phyloP scores from a whole-genome alignment of 2,888 invertebrate genomes.

The Cactoblastis cactorum region DNA sequence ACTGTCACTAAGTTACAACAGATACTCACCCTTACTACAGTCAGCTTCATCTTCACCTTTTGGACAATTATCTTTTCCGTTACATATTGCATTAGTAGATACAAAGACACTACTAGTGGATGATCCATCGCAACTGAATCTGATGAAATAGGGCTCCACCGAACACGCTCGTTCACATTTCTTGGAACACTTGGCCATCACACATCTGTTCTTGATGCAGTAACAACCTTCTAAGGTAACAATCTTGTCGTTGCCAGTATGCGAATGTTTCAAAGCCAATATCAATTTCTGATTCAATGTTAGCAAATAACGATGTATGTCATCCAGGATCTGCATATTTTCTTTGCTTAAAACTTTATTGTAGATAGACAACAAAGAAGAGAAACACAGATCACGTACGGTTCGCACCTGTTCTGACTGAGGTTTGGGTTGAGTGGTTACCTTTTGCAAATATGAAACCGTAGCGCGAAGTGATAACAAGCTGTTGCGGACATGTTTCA shows the following conservation, averaged over 20 bases:
- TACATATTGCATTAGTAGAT: slow-evolving; percentile 44
- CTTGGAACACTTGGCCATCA: slow-evolving; percentile 38
- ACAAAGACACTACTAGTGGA: slow-evolving; percentile 29
- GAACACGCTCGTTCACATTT: slow-evolving; percentile 46
- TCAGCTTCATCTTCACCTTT: slow-evolving; percentile 50
- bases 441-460: slow-evolving; percentile 37
- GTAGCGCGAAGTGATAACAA: slow-evolving; percentile 31
- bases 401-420: slow-evolving; percentile 30
- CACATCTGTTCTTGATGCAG: slow-evolving; percentile 45
- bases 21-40: slow-evolving; percentile 45
- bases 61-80: slow-evolving; percentile 49
- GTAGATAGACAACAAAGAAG: slow-evolving; percentile 38
- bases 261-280: slow-evolving; percentile 46
- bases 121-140: slow-evolving; percentile 37
- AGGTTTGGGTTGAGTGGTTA: slow-evolving; percentile 26
- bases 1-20: background rate
- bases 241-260: slow-evolving; percentile 49
- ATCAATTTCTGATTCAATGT: slow-evolving; percentile 45
- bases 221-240: slow-evolving; percentile 40
- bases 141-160: slow-evolving; percentile 41
- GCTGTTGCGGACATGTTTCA: slow-evolving; percentile 27
- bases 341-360: slow-evolving; percentile 29
- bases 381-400: slow-evolving; percentile 42
- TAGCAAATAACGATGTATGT: slow-evolving; percentile 38
- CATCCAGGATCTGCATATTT: slow-evolving; percentile 30